phyloP scores from a whole-genome alignment of 2,888 invertebrate species.

The Sphinx pinastri region DNA sequence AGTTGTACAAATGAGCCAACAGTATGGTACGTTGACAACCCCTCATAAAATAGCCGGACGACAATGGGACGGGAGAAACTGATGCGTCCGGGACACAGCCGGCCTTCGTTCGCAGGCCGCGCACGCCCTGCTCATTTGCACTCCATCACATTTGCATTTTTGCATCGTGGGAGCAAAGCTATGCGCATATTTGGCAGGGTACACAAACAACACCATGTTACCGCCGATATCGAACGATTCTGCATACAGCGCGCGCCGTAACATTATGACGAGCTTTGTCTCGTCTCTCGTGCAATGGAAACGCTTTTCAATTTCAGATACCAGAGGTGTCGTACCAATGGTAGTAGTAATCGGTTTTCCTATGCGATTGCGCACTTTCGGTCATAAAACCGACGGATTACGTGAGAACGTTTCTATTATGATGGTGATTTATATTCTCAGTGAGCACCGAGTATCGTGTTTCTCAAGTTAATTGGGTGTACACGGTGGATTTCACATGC shows the following conservation, averaged over 20 bases:
- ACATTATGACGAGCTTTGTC: slow-evolving; percentile 12
- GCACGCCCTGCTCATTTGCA: slow-evolving; percentile 60
- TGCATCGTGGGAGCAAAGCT: slow-evolving; percentile 49
- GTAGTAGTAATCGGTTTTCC: neutral
- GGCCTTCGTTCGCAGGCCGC: slow-evolving; percentile 40
- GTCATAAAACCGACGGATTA: neutral
- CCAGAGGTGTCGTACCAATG: neutral
- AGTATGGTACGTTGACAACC: slow-evolving; percentile 43
- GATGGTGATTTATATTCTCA: neutral
- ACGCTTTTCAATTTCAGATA: slow-evolving; percentile 15
- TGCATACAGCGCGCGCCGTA: slow-evolving; percentile 17
- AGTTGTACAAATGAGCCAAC: slow-evolving; percentile 35
- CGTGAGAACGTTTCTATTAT: too few relatives aligned
- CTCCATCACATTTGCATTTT: slow-evolving; percentile 59
- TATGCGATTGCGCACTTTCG: neutral
- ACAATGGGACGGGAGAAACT: slow-evolving; percentile 50
- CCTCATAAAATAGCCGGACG: slow-evolving; percentile 48
- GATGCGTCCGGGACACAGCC: slow-evolving; percentile 54
- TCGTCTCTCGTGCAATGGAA: slow-evolving; percentile 9
- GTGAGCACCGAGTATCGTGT: neutral
- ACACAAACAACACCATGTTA: slow-evolving; percentile 30
- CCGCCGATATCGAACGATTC: slow-evolving; percentile 21
- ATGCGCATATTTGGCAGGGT: slow-evolving; percentile 27
- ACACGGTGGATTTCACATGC: too few relatives aligned
- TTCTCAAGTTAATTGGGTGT: neutral